Percentiles rank a stretch among this genome's conserved stretches.
Conservation (phyloP, 2,113 vertebrate species). For the Strigops habroptila region DNA sequence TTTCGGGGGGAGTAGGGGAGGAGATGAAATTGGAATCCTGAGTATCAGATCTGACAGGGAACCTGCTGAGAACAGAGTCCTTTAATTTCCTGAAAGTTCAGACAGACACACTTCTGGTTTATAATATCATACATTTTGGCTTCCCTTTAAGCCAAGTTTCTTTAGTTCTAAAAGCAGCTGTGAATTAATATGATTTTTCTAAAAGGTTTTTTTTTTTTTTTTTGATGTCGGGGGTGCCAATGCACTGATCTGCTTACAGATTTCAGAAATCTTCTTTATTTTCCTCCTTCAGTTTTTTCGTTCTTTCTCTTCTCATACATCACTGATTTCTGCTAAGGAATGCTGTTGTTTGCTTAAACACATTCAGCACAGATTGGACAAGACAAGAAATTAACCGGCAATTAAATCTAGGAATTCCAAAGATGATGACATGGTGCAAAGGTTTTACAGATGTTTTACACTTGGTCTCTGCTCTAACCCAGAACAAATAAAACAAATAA, state of each 20-base stretch:
- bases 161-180: neutral
- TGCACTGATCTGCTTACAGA: neutral
- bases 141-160: neutral
- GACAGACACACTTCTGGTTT: neutral
- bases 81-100: constrained; percentile 12
- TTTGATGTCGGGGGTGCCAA: neutral
- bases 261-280: neutral
- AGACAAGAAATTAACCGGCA: neutral
- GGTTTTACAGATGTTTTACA: neutral
- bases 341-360: neutral
- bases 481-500: neutral
- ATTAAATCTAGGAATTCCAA: neutral
- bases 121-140: neutral
- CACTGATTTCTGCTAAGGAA: neutral
- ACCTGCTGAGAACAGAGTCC: neutral
- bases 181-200: neutral
- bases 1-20: fast-evolving
- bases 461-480: neutral
- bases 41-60: neutral
- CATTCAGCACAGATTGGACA: neutral
- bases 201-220: too few relatives aligned
- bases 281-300: neutral
- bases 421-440: neutral
- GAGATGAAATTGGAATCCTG: neutral
- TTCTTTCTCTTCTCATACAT: neutral